Percentiles rank a stretch among this genome's conserved stretches.
phyloP scores from a whole-genome alignment of 1,140 invertebrate genomes.

The Hylyphantes graminicola region DNA sequence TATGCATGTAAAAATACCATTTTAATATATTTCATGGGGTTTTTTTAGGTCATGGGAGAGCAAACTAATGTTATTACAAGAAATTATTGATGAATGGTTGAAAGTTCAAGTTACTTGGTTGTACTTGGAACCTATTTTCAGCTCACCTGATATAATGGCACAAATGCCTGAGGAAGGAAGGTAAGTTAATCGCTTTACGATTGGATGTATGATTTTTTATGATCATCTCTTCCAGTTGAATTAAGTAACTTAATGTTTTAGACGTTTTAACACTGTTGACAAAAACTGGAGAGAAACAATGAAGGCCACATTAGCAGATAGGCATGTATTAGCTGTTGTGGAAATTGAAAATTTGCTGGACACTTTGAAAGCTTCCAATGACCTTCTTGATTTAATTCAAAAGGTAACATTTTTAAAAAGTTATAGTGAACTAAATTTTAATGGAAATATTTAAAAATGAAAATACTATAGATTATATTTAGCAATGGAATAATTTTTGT shows the following conservation, averaged over 20 bases:
- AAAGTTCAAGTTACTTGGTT: constrained; percentile 97
- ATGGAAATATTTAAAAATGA: neutral
- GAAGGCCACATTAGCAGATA: constrained; percentile 82
- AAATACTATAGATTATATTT: neutral
- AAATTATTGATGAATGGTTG: constrained; percentile 95
- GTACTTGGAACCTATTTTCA: constrained; percentile 97
- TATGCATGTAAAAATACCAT: neutral
- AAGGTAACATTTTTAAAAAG: constrained; percentile 43
- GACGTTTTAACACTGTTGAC: constrained; percentile 65
- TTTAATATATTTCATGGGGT: neutral
- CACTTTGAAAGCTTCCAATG: constrained; percentile 88
- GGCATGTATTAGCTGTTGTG: constrained; percentile 84
- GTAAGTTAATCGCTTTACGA: constrained; percentile 10
- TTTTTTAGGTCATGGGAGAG: constrained; percentile 70
- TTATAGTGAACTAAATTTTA: neutral
- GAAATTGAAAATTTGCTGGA: constrained; percentile 93
- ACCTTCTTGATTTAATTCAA: constrained; percentile 70
- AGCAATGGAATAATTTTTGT: neutral
- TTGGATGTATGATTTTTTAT: neutral
- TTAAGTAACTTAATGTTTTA: constrained; percentile 7
- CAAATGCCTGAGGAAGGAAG: constrained; percentile 91
- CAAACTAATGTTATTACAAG: constrained; percentile 72
- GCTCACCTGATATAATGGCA: constrained; percentile 94
- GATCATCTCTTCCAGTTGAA: neutral
- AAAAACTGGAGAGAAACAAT: constrained; percentile 90